A percentile compares a stretch with the other conserved stretches of the same genome.
phyloP scores from a whole-genome alignment of 2,888 invertebrate species.

The Pachliopta kotzebuea region DNA sequence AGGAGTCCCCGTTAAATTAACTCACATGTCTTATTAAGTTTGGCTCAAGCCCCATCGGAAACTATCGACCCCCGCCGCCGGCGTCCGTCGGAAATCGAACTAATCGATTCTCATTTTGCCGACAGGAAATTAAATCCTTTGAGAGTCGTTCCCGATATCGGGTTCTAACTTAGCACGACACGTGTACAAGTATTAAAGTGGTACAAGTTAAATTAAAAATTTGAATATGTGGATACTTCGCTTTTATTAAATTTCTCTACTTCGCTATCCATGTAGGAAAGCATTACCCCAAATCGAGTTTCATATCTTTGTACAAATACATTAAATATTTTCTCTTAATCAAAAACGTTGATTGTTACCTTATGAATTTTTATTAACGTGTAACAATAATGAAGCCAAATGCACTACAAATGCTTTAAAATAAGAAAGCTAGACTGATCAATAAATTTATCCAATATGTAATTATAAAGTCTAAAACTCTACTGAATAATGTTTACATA shows the following conservation, averaged over 20 bases:
- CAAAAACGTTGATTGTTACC: too few species aligned
- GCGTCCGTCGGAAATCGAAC: constrained; percentile 74
- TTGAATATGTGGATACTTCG: constrained; percentile 41
- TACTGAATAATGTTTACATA: too few species aligned
- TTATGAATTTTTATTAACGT: too few species aligned
- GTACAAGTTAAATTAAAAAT: constrained; percentile 41
- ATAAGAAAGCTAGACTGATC: too few species aligned
- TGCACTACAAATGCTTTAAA: too few species aligned
- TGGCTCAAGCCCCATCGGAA: constrained; percentile 57
- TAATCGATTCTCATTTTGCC: constrained; percentile 79
- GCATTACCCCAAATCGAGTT: constrained; percentile 43
- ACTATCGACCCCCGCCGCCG: constrained; percentile 64
- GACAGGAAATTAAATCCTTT: constrained; percentile 81
- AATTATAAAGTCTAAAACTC: too few species aligned
- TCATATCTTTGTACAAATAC: constrained; percentile 38
- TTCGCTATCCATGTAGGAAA: constrained; percentile 20
- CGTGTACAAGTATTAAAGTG: constrained; percentile 56
- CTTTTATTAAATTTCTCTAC: constrained; percentile 45
- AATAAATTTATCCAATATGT: too few species aligned
- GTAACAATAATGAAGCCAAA: too few species aligned
- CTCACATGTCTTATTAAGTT: constrained; percentile 66
- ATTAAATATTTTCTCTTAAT: constrained; percentile 3
- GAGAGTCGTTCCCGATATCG: constrained; percentile 73
- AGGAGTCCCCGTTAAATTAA: constrained; percentile 40
- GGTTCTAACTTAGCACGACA: constrained; percentile 74